Base-by-base conservation (phyloP, 2,888 invertebrate genomes). In the Hypsopygia costalis region DNA sequence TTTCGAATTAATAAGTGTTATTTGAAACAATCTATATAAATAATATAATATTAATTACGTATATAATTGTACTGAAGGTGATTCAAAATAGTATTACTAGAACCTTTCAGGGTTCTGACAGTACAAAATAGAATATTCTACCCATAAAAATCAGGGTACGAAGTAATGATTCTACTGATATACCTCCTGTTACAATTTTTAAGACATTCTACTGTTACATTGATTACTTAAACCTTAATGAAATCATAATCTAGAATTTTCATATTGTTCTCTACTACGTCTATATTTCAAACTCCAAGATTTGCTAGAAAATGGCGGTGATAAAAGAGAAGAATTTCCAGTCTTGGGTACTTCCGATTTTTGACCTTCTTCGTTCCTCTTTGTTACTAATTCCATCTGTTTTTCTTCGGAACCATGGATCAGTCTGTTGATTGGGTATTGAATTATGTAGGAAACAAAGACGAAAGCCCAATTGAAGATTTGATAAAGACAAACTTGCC, bases 401-500 rank as follows among this genome's bases (percentile, higher is more conserved):
- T 28, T 39, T 3, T 27, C 33, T 11, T 52, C 58, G 11, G 60
- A 53, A 3, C 67, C 63, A 8, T 87, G 86, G 40, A 87, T 58
- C 0, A 86, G 46, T 40, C 82, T 62, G 56, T 82, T 83, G 37
- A 88, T 54, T 0, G 87, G 81, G 46, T 69, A 87, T 39, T 83
- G 81, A 2, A 86, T 40, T 41, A 41, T 61, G 58, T 88, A 87
- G 71, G 79, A 83, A 44, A 73, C 1, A 51, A 69, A 79, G 0
- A 69, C 64, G 1, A 71, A 71, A 0, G 42, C 30, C 83, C 85
- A 82, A 48, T 82, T 82, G 25, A 61, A 32, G 21, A 78, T 39
- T 46, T 87, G 83, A 67, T 71, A 81, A 0, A 83, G 44, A 49
- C 78, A 80, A 39, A 85, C 67, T 41, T 90, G 86, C 71, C 89